Evolutionary conservation across 2,888 invertebrate genomes (phyloP).

Genomic region (Pammene fasciana): DNA sequence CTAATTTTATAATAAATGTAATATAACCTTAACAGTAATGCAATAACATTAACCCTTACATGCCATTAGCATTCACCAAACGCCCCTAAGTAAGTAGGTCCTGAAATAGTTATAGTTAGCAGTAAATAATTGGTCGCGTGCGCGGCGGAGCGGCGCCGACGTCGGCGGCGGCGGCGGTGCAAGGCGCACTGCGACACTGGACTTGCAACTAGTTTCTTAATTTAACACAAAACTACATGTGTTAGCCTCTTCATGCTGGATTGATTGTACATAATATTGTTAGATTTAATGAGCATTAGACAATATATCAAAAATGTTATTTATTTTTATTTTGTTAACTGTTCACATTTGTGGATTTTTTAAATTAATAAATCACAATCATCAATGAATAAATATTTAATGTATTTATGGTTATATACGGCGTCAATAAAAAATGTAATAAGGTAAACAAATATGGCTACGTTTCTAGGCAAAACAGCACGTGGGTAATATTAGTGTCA

Average conservation of each 20-base stretch:
- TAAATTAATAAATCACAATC: too few relatives aligned
- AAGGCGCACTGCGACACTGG: conserved; percentile 72
- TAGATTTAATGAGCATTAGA: background rate
- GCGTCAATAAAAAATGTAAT: too few relatives aligned
- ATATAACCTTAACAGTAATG: background rate
- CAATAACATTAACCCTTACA: conserved; percentile 10
- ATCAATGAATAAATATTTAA: too few relatives aligned
- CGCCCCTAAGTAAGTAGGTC: conserved; percentile 44
- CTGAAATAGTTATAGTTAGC: conserved; percentile 52
- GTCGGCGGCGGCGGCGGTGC: conserved; percentile 64
- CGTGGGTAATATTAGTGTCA: too few relatives aligned
- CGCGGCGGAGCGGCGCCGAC: conserved; percentile 55
- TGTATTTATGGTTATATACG: too few relatives aligned
- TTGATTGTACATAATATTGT: background rate
- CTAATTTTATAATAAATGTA: too few relatives aligned
- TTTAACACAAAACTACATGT: conserved; percentile 31
- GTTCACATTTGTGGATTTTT: background rate
- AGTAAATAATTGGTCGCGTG: conserved; percentile 77
- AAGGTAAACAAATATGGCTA: too few relatives aligned
- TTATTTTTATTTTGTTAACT: background rate
- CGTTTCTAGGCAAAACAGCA: too few relatives aligned
- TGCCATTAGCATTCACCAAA: conserved; percentile 33
- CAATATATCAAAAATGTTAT: too few relatives aligned
- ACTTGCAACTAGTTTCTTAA: conserved; percentile 46
- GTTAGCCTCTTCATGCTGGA: background rate